A percentile compares a stretch with the other conserved stretches of the same genome.
Evolutionary conservation across 23 tunicate species (phyloP).

Genomic region (Diplosoma virens): DNA sequence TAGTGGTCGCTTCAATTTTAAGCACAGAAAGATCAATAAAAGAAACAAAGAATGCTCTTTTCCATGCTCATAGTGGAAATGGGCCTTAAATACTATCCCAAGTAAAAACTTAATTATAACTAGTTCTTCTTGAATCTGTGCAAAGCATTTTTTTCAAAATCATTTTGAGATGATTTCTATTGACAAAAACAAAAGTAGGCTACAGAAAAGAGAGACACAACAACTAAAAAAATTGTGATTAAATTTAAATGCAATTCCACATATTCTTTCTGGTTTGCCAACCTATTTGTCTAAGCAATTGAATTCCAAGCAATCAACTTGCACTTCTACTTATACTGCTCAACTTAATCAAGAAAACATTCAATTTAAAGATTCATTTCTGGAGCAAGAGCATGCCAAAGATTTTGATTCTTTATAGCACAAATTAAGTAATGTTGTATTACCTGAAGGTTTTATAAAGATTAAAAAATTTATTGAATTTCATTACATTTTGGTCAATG

Average conservation of each 20-base stretch:
- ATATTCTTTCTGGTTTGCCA: neutral
- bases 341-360: neutral
- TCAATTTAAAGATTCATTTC: neutral
- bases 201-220: neutral
- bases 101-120: slow-evolving; percentile 4
- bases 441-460: neutral
- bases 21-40: too few species aligned
- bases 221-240: neutral
- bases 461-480: neutral
- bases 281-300: slow-evolving; percentile 1
- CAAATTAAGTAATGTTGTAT: neutral
- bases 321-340: neutral
- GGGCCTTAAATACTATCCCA: slow-evolving; percentile 3
- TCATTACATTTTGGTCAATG: neutral
- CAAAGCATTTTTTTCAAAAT: neutral
- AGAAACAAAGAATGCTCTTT: too few species aligned
- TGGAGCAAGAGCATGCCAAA: neutral
- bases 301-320: neutral
- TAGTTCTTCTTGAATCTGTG: neutral
- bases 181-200: neutral
- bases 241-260: neutral
- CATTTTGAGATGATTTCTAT: slow-evolving; percentile 7
- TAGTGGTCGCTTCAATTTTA: too few species aligned
- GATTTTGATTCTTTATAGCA: neutral
- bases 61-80: too few species aligned